These are phyloP conservation scores for Patella caerulea DNA, from an alignment of 2,888 invertebrate genomes.

Conservation along the genomic window DNA sequence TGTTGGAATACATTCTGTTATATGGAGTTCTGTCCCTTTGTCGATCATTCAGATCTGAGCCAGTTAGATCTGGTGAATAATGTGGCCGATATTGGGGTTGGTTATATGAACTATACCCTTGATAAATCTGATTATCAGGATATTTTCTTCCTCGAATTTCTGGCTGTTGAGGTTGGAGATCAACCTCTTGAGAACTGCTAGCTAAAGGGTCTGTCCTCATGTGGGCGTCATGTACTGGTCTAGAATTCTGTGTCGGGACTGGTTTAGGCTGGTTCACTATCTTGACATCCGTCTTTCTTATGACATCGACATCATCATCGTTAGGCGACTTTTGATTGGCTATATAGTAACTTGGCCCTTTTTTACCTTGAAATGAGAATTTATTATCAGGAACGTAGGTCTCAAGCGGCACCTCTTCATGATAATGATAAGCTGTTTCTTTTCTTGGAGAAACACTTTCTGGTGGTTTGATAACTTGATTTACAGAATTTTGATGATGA, in stretches of 20 bases:
- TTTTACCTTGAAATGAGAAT: not conserved
- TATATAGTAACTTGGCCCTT: not conserved
- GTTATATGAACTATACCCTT: not conserved
- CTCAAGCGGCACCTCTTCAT: not conserved
- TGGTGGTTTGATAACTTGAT: not conserved
- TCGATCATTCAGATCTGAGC: not conserved
- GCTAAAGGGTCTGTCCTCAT: not conserved
- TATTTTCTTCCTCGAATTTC: not conserved
- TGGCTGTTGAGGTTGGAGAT: not conserved
- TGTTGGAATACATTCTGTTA: not conserved
- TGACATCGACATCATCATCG: not conserved
- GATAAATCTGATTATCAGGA: not conserved
- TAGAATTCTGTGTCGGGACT: not conserved
- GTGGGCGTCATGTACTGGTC: not conserved
- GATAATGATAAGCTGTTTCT: not conserved
- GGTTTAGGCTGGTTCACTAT: not conserved
- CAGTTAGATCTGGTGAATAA: not conserved
- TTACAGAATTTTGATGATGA: not conserved
- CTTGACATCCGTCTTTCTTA: not conserved
- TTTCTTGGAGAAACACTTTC: not conserved
- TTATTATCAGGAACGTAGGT: not conserved
- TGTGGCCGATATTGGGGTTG: not conserved
- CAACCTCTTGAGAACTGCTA: not conserved
- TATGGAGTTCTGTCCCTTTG: conserved; percentile 1
- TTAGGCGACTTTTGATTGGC: not conserved